These are phyloP conservation scores for Cololabis saira DNA, from an alignment of 2,113 vertebrate genomes.

Conservation along the genomic window DNA sequence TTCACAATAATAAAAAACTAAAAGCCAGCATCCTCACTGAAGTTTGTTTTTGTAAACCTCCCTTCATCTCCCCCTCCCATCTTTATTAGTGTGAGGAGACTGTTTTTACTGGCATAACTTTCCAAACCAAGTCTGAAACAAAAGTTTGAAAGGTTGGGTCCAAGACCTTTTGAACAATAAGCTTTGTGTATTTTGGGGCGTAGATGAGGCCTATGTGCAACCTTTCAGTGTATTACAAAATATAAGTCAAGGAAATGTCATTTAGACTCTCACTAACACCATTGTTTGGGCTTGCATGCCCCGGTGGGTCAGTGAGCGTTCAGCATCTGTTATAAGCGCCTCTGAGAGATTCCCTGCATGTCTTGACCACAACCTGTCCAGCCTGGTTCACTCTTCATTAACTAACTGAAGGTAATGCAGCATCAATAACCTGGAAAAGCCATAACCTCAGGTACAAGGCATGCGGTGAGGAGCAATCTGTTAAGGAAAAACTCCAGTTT, in stretches of 20 bases:
- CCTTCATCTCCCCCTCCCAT: constrained; percentile 16
- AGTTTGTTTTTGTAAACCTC: constrained; percentile 25
- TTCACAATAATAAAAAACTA: not conserved
- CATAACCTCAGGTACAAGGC: not conserved
- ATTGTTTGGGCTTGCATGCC: constrained; percentile 58
- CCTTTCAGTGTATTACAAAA: no score
- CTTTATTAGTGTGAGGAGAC: constrained; percentile 25
- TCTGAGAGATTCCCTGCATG: constrained; percentile 71
- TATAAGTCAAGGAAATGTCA: constrained; percentile 41
- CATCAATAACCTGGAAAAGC: not conserved
- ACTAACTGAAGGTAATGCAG: constrained; percentile 19
- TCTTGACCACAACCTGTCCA: constrained; percentile 39
- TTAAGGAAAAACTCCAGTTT: constrained; percentile 4
- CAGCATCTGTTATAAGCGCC: constrained; percentile 55
- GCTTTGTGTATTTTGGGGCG: constrained; percentile 27
- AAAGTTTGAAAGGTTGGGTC: constrained; percentile 39
- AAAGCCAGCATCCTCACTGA: constrained; percentile 19
- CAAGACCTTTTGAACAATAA: constrained; percentile 32
- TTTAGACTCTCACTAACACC: constrained; percentile 44
- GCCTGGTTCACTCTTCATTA: constrained; percentile 43
- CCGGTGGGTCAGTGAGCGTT: constrained; percentile 47
- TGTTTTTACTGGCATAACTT: constrained; percentile 16
- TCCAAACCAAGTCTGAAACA: constrained; percentile 27
- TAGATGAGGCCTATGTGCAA: not conserved
- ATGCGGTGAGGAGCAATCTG: not conserved